Evolutionary conservation across 2,113 vertebrate genomes (phyloP), one percentile per base, ranked within the genome.

Genomic region (Pterocles orientalis): DNA sequence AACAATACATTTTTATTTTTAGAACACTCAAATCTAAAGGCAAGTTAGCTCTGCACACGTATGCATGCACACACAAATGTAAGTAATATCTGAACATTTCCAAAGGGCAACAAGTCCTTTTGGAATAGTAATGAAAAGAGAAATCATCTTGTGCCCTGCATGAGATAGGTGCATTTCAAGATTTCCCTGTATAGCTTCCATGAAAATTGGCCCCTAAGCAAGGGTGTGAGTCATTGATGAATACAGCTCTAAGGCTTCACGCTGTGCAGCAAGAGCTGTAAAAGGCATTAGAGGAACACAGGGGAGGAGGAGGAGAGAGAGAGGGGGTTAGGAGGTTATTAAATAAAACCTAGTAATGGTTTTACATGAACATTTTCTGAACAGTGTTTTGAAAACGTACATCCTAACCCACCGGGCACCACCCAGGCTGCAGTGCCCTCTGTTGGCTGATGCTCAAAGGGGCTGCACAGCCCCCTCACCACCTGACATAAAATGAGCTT

Each of bases 141-240:
- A 95, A 97, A 97, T 97, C 96, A 95, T 97, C 96, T 97, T 97
- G 87, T 78, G 91, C 97, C 93, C 97, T 96, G 97, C 97, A 97
- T 97, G 97, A 97, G 94, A 97, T 96, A 96, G 93, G 96, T 96
- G 95, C 96, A 95, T 97, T 97, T 95, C 93, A 96, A 88, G 95
- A 95, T 96, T 96, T 94, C 88, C 93, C 96, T 95, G 90, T 96
- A 97, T 94, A 96, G 94, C 93, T 96, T 95, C 94, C 95, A 97
- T 95, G 96, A 97, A 97, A 97, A 97, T 97, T 97, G 96, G 97
- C 96, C 97, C 96, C 96, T 97, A 97, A 95, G 97, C 97, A 97
- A 97, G 96, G 95, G 96, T 95, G 96, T 97, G 97, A 97, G 94
- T 92, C 97, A 97, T 95, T 96, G 97, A 97, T 97, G 97, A 97